Base-by-base conservation (phyloP, 2,888 invertebrate species). In the Yponomeuta cagnagella region DNA sequence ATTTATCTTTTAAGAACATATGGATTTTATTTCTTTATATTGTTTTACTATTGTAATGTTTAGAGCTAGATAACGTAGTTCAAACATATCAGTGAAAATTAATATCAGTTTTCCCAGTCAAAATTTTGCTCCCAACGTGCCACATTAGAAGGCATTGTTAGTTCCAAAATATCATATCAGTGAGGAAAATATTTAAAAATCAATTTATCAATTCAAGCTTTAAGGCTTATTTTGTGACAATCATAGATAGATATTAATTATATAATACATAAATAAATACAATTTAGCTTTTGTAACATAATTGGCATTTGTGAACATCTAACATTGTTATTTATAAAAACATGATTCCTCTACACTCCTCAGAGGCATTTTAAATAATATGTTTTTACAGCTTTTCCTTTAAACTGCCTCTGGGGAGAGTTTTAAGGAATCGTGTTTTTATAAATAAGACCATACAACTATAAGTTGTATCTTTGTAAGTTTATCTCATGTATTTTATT, bases 301-400 rank as follows among this genome's bases (percentile, higher is more conserved):
- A 72, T 70, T 72, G 52, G 67, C 30, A 64, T 48, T 71, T 65
- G 70, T 63, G 31, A 69, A 71, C 63, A 66, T 66, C 63, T 64
- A 9, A 69, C 52, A 67, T 69, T 72, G 71, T 65, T 65, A 31
- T 23, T 30, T 10, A 23, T 12, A 43, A 8, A 43, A 43, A 43
- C 43, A 43, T 8, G 9, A 43, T 6, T 43, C 43, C 43, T 43
- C 9, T 43, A 43, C 37, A 4, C 37, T 5, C 37, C 37, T 37
- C 37, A 37, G 37, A 37, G 8, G 43, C 8, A 43, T 8, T 43
- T 43, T 43, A 43, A 43, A 43, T 43, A 43, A 43, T 43, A 1
- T 43, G 8, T 8, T 1, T 3, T 37, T 37, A 2, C 37, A 37
- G 5, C 23, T 23, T 33, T 33, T 5, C 33, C 33, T 33, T 33